Evolutionary conservation across 2,113 vertebrate species (phyloP).

Genomic region (Ciconia maguari): DNA sequence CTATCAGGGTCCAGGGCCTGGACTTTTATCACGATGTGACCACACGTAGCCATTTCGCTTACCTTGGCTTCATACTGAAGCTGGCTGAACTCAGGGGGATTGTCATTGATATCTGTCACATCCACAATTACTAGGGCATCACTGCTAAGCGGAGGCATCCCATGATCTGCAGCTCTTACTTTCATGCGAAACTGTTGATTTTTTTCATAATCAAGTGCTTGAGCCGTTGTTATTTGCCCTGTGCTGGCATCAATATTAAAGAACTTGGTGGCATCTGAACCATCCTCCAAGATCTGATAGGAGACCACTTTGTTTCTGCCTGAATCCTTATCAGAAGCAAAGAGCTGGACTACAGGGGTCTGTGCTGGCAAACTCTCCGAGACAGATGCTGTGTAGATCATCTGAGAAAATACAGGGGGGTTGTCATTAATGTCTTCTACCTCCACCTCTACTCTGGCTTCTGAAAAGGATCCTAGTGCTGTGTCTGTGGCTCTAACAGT

Average conservation of each 20-base stretch:
- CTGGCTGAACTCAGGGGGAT: slow-evolving; percentile 88
- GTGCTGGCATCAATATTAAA: slow-evolving; percentile 84
- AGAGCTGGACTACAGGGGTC: slow-evolving; percentile 83
- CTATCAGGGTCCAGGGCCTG: slow-evolving; percentile 91
- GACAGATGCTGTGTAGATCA: slow-evolving; percentile 73
- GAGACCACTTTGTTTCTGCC: slow-evolving; percentile 84
- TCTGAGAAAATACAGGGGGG: slow-evolving; percentile 82
- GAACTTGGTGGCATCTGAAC: slow-evolving; percentile 76
- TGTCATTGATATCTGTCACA: slow-evolving; percentile 92
- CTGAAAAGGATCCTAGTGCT: slow-evolving; percentile 87
- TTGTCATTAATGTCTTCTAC: slow-evolving; percentile 96
- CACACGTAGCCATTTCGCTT: slow-evolving; percentile 90
- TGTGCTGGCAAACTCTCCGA: slow-evolving; percentile 83
- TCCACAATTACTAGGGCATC: slow-evolving; percentile 83
- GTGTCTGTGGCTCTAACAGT: slow-evolving; percentile 91
- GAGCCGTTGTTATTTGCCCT: slow-evolving; percentile 84
- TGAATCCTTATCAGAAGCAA: slow-evolving; percentile 86
- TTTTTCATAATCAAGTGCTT: slow-evolving; percentile 86
- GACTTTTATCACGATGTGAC: slow-evolving; percentile 91
- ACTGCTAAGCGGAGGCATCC: slow-evolving; percentile 79
- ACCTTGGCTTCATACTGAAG: slow-evolving; percentile 86
- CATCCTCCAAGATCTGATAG: slow-evolving; percentile 83
- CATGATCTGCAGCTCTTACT: slow-evolving; percentile 85
- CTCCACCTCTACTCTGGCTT: slow-evolving; percentile 88
- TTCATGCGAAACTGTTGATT: slow-evolving; percentile 83